A percentile compares a stretch with the other conserved stretches of the same genome.
These are phyloP conservation scores for Fissipunctia ypsillon DNA, from an alignment of 2,888 invertebrate species.

Conservation along the genomic window DNA sequence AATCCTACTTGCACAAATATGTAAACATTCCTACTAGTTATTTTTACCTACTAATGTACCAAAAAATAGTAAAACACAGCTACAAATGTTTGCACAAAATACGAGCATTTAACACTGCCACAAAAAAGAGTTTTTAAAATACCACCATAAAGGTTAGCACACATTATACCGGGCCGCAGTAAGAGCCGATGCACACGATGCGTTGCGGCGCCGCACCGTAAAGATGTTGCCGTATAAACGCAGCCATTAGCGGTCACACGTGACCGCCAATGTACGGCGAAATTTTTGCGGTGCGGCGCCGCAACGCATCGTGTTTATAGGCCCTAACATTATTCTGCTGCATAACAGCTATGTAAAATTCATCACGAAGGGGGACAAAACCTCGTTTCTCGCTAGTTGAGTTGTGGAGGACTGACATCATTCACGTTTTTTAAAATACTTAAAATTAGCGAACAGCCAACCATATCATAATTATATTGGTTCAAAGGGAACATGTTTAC, in stretches of 20 bases:
- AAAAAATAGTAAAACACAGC: neutral
- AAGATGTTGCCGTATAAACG: no score
- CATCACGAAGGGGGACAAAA: neutral
- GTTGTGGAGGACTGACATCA: neutral
- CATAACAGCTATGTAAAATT: neutral
- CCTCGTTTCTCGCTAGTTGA: neutral
- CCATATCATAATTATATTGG: neutral
- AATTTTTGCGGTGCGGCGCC: no score
- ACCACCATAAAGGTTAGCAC: conserved; percentile 26
- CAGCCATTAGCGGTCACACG: no score
- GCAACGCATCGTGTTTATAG: no score
- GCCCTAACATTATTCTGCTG: neutral
- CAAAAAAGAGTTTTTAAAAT: conserved; percentile 42
- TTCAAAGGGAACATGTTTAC: neutral
- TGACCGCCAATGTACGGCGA: no score
- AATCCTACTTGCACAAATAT: conserved; percentile 44
- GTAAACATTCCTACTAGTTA: conserved; percentile 32
- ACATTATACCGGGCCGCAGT: conserved; percentile 14
- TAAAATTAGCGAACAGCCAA: neutral
- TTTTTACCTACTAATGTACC: neutral
- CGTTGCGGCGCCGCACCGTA: no score
- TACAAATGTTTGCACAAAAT: conserved; percentile 47
- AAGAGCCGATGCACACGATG: no score
- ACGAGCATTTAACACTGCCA: conserved; percentile 49
- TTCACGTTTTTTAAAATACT: neutral